Conservation (phyloP, 2,888 invertebrate species). For the Acanthococcus lagerstroemiae region DNA sequence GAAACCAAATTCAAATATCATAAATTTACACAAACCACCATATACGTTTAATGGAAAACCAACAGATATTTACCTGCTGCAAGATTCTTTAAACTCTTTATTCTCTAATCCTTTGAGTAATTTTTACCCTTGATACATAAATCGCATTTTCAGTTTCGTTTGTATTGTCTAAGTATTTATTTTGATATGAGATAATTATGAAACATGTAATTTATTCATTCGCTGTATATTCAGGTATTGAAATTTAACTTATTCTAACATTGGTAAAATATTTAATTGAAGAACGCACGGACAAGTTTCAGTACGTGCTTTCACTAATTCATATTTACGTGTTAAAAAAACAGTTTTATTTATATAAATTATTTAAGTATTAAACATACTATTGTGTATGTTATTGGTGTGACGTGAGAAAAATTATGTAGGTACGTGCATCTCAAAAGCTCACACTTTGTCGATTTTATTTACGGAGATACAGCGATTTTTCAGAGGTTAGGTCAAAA, state of each 20-base stretch:
- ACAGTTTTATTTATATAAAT: no score
- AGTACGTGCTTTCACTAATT: background rate
- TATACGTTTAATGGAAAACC: constrained; percentile 71
- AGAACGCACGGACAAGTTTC: background rate
- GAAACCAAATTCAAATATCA: constrained; percentile 53
- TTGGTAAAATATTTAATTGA: background rate
- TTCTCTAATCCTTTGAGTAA: constrained; percentile 58
- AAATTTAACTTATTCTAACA: background rate
- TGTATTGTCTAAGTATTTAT: background rate
- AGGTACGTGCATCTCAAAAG: no score
- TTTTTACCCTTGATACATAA: constrained; percentile 50
- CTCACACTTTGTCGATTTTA: no score
- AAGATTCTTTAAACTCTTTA: constrained; percentile 56
- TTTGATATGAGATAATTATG: background rate
- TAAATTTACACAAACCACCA: constrained; percentile 59
- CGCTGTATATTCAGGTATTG: background rate
- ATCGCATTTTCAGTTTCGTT: background rate
- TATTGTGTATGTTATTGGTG: no score
- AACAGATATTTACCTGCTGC: constrained; percentile 54
- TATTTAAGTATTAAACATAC: no score
- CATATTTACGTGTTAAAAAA: background rate
- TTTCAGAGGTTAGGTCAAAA: no score
- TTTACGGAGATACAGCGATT: no score
- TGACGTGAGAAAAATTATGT: no score
- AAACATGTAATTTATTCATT: background rate